Percentiles rank a stretch among this genome's conserved stretches.
Evolutionary conservation across 2,888 invertebrate species (phyloP).

Genomic region (Agonopterix heracliana): DNA sequence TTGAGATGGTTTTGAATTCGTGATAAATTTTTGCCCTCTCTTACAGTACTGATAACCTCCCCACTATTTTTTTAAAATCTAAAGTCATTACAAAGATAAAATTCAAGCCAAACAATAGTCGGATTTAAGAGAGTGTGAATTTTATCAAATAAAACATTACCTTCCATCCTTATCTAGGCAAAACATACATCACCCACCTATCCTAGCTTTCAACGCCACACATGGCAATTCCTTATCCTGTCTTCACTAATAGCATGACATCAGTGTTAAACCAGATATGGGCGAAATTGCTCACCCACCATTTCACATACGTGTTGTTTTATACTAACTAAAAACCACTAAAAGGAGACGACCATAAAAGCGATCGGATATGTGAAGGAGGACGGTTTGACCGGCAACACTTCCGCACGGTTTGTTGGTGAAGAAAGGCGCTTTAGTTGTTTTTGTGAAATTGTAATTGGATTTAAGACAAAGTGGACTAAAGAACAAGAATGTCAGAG

Average conservation of each 20-base stretch:
- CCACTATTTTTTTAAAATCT: too few species aligned
- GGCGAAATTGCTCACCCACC: constrained; percentile 70
- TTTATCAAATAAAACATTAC: not conserved
- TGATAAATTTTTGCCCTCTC: too few species aligned
- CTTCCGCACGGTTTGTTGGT: constrained; percentile 6
- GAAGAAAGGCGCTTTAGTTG: constrained; percentile 1
- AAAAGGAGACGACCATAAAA: constrained; percentile 52
- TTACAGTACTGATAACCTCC: too few species aligned
- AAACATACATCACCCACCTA: not conserved
- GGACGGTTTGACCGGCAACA: constrained; percentile 23
- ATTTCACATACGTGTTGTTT: constrained; percentile 31
- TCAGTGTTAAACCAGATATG: constrained; percentile 52
- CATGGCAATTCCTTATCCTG: constrained; percentile 50
- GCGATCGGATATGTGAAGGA: constrained; percentile 36
- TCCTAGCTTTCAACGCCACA: constrained; percentile 32
- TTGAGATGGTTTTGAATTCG: too few species aligned
- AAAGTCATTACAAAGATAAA: too few species aligned
- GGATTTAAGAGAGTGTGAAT: too few species aligned
- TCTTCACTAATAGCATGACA: constrained; percentile 48
- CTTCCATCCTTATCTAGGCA: not conserved
- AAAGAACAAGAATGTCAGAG: not conserved
- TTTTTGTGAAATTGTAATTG: not conserved
- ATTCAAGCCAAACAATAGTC: too few species aligned
- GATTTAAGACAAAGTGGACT: not conserved
- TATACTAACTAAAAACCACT: constrained; percentile 46